These are phyloP conservation scores for Cyaniris semiargus DNA, from an alignment of 2,888 invertebrate species.

Conservation along the genomic window DNA sequence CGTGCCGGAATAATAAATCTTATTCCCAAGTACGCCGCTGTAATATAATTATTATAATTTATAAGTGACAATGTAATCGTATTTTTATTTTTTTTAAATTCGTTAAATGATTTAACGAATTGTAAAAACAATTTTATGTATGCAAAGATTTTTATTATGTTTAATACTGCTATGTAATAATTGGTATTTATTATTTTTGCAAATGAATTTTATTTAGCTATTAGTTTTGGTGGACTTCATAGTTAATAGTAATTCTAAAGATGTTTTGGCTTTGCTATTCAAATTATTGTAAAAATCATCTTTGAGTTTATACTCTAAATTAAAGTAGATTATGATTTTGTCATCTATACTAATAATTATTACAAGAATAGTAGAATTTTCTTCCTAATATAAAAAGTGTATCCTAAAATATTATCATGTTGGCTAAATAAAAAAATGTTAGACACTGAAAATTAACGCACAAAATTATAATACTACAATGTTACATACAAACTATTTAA, in stretches of 20 bases:
- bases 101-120: constrained; percentile 25
- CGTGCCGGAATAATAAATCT: constrained; percentile 42
- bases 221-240: background rate
- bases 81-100: constrained; percentile 27
- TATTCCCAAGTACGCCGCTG: constrained; percentile 40
- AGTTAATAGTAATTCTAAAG: background rate
- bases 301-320: background rate
- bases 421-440: background rate
- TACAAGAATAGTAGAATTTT: constrained; percentile 13
- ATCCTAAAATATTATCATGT: constrained; percentile 18
- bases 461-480: constrained; percentile 5
- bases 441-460: constrained; percentile 15
- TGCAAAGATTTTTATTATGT: background rate
- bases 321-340: background rate
- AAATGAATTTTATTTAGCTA: background rate
- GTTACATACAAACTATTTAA: background rate
- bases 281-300: background rate
- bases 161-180: background rate
- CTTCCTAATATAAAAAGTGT: background rate
- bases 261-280: background rate
- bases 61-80: constrained; percentile 23
- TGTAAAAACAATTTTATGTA: constrained; percentile 16
- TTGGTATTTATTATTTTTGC: background rate
- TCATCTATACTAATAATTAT: background rate
- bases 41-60: constrained; percentile 29